Evolutionary conservation across 2,113 vertebrate species (phyloP), one percentile per base, ranked within the genome.

Genomic region (Saguinus imperator): DNA sequence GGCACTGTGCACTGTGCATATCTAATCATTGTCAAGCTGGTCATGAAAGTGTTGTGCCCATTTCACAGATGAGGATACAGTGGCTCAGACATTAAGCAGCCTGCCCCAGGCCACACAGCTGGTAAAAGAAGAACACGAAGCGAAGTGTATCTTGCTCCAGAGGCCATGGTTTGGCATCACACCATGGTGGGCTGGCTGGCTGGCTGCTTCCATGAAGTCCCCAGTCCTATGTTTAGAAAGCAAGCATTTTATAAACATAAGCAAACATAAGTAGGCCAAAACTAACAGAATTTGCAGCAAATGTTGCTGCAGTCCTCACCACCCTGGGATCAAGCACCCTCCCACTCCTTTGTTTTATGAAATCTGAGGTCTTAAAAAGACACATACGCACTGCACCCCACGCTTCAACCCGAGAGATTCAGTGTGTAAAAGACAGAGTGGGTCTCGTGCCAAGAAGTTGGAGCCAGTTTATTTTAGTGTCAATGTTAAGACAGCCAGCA

Each of bases 401-500:
- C 3, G 11, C 57, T 35, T 52, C 96, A 77, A 35, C 95, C 90
- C 85, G 0, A 61, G 37, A 81, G 94, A 81, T 50, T 82, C 76
- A 35, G 52, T 32, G 76, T 81, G 72, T 83, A 96, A 90, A 94
- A 80, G 77, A 81, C 87, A 87, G 94, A 89, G 77, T 86, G 81
- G 87, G 50, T 83, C 87, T 17, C 11, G 8, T 77, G 95, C 97
- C 97, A 97, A 88, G 94, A 77, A 92, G 80, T 43, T 6, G 40
- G 37, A 95, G 95, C 70, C 21, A 6, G 85, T 87, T 96, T 95
- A 96, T 96, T 98, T 96, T 35, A 37, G 52, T 80, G 88, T 92
- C 95, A 21, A 16, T 95, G 97, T 92, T 96, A 97, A 96, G 89
- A 94, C 95, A 98, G 96, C 87, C 93, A 90, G 97, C 93, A 68